phyloP scores from a whole-genome alignment of 2,797 vertebrate species.

The Sorex maritimensis region DNA sequence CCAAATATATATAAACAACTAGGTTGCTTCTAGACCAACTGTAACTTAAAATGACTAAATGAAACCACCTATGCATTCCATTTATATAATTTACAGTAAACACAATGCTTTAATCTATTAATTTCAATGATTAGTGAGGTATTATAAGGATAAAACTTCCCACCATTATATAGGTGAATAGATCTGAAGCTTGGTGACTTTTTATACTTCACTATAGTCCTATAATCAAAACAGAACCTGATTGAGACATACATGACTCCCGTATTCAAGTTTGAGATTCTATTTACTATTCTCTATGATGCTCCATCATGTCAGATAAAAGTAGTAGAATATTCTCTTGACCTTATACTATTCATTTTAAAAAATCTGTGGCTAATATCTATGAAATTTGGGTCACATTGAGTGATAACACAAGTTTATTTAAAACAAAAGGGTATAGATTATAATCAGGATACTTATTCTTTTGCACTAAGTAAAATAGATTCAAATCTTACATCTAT shows the following conservation, averaged over 20 bases:
- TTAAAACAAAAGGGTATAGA: neutral
- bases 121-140: neutral
- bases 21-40: neutral
- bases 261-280: neutral
- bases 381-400: neutral
- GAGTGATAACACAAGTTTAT: neutral
- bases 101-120: neutral
- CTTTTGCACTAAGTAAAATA: slow-evolving; percentile 1
- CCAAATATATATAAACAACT: neutral
- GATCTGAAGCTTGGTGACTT: neutral
- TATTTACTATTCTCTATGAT: neutral
- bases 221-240: neutral
- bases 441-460: slow-evolving; percentile 2
- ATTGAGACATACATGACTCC: neutral
- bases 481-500: slow-evolving; percentile 12
- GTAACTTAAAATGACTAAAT: neutral
- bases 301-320: no score
- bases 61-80: neutral
- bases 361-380: neutral
- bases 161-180: neutral
- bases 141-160: neutral
- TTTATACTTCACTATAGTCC: no score
- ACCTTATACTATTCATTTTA: no score
- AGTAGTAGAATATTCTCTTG: no score
- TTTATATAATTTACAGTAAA: neutral